Conservation (phyloP, 2,113 vertebrate genomes). For the Donacobius atricapilla region DNA sequence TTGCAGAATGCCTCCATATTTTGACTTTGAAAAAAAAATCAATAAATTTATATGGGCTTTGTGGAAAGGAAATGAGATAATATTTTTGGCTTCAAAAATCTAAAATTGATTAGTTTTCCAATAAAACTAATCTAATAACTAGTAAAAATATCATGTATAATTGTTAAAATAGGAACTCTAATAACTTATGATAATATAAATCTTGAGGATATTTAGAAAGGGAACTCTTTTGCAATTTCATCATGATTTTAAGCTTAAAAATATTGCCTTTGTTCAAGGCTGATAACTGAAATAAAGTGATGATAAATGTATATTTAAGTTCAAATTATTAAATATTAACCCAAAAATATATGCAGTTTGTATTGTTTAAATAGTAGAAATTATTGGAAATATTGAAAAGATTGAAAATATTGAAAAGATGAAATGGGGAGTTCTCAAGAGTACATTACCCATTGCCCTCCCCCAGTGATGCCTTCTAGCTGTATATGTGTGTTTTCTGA, state of each 20-base stretch:
- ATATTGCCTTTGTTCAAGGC: not conserved
- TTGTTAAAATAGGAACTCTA: not conserved
- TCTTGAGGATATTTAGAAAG: not conserved
- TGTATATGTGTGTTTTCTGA: not conserved
- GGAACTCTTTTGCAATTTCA: not conserved
- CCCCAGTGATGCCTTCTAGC: not conserved
- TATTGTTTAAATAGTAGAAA: not conserved
- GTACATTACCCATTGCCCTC: rapidly evolving
- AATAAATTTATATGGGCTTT: not conserved
- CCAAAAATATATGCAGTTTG: not conserved
- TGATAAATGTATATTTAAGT: not conserved
- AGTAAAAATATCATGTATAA: not conserved
- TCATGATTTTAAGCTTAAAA: not conserved
- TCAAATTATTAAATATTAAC: not conserved
- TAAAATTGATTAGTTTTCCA: not conserved
- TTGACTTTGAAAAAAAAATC: not conserved
- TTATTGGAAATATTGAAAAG: not conserved
- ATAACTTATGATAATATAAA: not conserved
- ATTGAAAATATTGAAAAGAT: too few species aligned
- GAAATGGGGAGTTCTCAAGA: not conserved
- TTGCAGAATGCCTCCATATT: not conserved
- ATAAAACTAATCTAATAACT: too few species aligned
- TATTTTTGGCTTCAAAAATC: not conserved
- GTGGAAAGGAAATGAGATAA: not conserved
- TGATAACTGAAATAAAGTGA: not conserved